Conservation (phyloP, 2,888 invertebrate genomes). For the Masnerella sp. region DNA sequence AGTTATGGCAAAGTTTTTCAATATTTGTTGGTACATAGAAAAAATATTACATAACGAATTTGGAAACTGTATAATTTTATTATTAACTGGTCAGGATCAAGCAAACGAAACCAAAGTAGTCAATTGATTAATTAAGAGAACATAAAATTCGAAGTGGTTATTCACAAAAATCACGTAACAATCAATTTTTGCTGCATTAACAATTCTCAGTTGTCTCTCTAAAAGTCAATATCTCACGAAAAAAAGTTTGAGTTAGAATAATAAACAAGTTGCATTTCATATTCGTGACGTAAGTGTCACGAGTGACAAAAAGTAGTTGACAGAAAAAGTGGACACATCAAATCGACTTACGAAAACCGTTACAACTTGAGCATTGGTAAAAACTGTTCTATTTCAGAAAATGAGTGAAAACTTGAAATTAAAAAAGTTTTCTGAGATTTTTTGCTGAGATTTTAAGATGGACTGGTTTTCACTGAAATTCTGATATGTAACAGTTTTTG, state of each 20-base stretch:
- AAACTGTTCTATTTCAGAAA: no score
- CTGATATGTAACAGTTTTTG: no score
- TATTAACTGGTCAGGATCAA: background rate
- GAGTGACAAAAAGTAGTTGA: slow-evolving; percentile 22
- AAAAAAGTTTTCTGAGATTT: no score
- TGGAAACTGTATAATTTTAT: slow-evolving; percentile 7
- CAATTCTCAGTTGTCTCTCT: slow-evolving; percentile 2
- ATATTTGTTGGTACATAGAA: background rate
- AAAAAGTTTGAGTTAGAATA: slow-evolving; percentile 8
- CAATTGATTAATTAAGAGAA: slow-evolving; percentile 46
- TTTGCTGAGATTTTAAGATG: no score
- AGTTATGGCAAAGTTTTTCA: background rate
- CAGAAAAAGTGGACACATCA: slow-evolving; percentile 13
- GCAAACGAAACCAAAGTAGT: slow-evolving; percentile 29
- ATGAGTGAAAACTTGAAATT: no score
- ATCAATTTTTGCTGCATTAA: slow-evolving; percentile 7
- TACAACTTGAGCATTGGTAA: no score
- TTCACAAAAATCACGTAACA: background rate
- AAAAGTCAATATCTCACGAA: slow-evolving; percentile 34
- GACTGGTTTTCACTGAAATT: no score
- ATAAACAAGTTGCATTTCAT: slow-evolving; percentile 13
- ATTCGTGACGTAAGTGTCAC: slow-evolving; percentile 12
- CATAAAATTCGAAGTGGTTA: slow-evolving; percentile 27
- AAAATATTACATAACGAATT: background rate
- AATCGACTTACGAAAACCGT: no score